phyloP scores from a whole-genome alignment of 1,140 invertebrate species.

The Drosophila funebris region DNA sequence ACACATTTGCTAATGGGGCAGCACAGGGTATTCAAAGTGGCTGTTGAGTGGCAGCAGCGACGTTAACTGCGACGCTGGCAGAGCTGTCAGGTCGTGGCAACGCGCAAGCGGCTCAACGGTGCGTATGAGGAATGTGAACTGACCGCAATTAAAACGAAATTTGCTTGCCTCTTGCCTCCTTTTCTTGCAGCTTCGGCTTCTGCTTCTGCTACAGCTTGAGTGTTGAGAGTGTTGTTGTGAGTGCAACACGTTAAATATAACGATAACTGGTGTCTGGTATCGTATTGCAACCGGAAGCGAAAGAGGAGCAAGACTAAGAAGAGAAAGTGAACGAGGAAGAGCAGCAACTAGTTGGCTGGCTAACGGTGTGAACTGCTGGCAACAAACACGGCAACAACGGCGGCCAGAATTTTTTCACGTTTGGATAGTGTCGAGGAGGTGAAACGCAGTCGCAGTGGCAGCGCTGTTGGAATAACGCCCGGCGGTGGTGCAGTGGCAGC shows the following conservation, averaged over 20 bases:
- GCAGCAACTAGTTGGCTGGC: constrained; percentile 33
- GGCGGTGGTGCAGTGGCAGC: constrained; percentile 34
- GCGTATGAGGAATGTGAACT: constrained; percentile 67
- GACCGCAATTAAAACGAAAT: constrained; percentile 70
- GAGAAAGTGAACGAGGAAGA: neutral
- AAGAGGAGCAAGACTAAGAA: neutral
- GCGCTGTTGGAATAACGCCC: constrained; percentile 73
- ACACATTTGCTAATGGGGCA: neutral
- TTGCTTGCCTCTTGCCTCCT: constrained; percentile 2
- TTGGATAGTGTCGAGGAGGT: constrained; percentile 82
- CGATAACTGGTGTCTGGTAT: neutral
- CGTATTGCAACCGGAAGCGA: neutral
- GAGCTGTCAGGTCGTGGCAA: neutral
- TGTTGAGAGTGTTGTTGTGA: neutral
- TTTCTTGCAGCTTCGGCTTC: neutral
- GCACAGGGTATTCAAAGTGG: constrained; percentile 10
- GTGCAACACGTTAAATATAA: constrained; percentile 11
- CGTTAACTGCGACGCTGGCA: constrained; percentile 6
- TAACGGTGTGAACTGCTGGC: constrained; percentile 31
- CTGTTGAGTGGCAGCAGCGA: constrained; percentile 8
- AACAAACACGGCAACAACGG: constrained; percentile 80
- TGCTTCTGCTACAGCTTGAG: neutral
- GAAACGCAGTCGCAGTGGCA: constrained; percentile 81
- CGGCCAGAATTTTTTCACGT: constrained; percentile 82
- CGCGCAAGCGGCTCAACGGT: constrained; percentile 25